Percentiles rank a stretch among this genome's conserved stretches.
These are phyloP conservation scores for Nasonia vitripennis DNA, from an alignment of 1,140 invertebrate species.

Conservation along the genomic window DNA sequence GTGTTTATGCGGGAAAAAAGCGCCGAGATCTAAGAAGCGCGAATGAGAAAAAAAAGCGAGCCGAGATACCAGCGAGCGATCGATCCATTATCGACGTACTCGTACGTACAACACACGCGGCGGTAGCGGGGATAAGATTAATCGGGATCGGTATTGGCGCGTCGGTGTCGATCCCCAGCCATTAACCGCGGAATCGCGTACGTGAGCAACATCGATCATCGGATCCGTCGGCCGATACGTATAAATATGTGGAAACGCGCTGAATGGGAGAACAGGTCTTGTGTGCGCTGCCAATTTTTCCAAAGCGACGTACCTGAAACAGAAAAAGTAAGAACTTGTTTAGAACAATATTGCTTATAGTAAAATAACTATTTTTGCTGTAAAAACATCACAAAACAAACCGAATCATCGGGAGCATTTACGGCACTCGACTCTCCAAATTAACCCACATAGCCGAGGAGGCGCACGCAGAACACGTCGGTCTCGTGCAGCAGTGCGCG, in stretches of 20 bases:
- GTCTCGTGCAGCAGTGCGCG: neutral
- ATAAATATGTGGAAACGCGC: constrained; percentile 58
- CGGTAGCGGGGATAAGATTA: constrained; percentile 58
- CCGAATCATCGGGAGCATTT: neutral
- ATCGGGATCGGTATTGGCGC: constrained; percentile 62
- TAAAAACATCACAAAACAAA: neutral
- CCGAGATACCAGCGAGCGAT: constrained; percentile 28
- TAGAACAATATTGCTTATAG: neutral
- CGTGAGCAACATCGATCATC: constrained; percentile 64
- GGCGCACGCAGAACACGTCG: neutral
- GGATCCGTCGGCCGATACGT: constrained; percentile 56
- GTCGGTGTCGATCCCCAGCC: constrained; percentile 43
- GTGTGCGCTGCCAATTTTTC: neutral
- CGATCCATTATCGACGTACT: constrained; percentile 6
- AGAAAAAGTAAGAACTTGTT: neutral
- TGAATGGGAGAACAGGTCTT: neutral
- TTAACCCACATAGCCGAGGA: neutral
- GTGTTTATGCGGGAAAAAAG: neutral
- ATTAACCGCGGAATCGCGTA: constrained; percentile 60
- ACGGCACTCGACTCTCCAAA: neutral
- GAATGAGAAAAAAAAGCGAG: neutral
- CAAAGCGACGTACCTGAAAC: neutral
- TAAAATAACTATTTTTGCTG: no score
- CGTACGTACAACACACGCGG: neutral
- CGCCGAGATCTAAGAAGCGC: neutral